A percentile compares a stretch with the other conserved stretches of the same genome.
These are phyloP conservation scores for Mizuhopecten yessoensis DNA, from an alignment of 1,140 invertebrate species.

Conservation along the genomic window DNA sequence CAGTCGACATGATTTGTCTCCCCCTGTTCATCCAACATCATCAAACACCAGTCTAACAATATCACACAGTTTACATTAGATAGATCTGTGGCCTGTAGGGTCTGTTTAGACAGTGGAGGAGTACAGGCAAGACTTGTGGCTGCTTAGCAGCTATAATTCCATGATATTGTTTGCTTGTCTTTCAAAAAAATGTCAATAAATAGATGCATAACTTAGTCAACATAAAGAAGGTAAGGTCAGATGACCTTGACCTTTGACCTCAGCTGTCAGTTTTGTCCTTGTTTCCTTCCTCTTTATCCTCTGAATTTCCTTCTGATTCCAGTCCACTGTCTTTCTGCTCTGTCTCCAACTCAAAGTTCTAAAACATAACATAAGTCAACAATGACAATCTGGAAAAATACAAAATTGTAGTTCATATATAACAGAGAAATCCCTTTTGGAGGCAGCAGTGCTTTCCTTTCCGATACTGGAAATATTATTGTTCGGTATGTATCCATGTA, in stretches of 20 bases:
- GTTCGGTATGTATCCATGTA: no score
- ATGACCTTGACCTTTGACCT: conserved; percentile 18
- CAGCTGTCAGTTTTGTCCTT: conserved; percentile 32
- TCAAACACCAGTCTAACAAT: no score
- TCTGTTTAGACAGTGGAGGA: background rate
- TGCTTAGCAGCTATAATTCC: background rate
- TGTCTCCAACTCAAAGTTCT: conserved; percentile 73
- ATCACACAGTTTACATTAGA: no score
- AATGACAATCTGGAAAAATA: no score
- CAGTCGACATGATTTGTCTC: no score
- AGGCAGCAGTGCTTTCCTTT: no score
- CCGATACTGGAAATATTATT: no score
- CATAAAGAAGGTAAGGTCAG: background rate
- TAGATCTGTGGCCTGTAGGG: no score
- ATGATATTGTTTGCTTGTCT: background rate
- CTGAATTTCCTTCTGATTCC: conserved; percentile 61
- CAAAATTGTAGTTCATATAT: no score
- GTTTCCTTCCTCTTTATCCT: conserved; percentile 54
- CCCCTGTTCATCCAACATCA: no score
- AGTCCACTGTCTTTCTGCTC: conserved; percentile 64
- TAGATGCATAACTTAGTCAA: conserved; percentile 48
- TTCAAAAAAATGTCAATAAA: conserved; percentile 45
- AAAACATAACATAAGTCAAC: conserved; percentile 48
- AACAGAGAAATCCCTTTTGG: no score
- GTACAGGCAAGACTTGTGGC: conserved; percentile 3